Evolutionary conservation across 2,888 invertebrate species (phyloP), one percentile per base, ranked within the genome.

Genomic region (Hartigia nigra): DNA sequence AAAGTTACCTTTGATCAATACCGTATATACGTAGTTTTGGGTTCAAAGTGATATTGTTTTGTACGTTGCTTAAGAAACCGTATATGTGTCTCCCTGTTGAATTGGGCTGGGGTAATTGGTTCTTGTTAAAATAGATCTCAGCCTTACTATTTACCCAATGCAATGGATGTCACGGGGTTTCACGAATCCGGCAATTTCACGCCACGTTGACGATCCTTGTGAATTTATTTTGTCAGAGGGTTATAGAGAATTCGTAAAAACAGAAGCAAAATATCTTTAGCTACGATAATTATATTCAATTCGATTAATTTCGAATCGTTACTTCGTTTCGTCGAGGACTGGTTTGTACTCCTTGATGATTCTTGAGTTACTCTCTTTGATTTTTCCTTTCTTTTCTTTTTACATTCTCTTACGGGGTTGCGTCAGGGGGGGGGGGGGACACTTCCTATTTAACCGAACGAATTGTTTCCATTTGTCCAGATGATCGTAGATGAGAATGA

Each of bases 361-460:
- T 39, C 5, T 35, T 35, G 9, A 1, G 39, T 39, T 39, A 39
- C 4, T 39, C 14, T 14, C 23, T 9, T 34, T 34, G 34, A 14
- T 23, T n/a, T n/a, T n/a, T 39, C 39, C 14, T 1, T 39, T 14
- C 14, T 39, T 39, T 37, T 37, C 34, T 39, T 55, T 23, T 23
- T 39, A 0, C 14, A 55, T 55, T 55, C 23, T 1, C 0, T 55
- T 55, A 55, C 79, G 82, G 85, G 83, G 83, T 86, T 86, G 83
- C 82, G 83, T 83, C 79, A n/a, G n/a, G n/a, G n/a, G n/a, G n/a
- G n/a, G n/a, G n/a, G 82, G 84, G 82, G 78, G 83, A 85, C 86
- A 86, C 87, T 90, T 90, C 88, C 90, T 89, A 86, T 87, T 90
- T 89, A 88, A 88, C 84, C 81, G 84, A 77, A 80, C 77, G 81